Base-by-base conservation (phyloP, 2,113 vertebrate species). In the Pantherophis guttatus region DNA sequence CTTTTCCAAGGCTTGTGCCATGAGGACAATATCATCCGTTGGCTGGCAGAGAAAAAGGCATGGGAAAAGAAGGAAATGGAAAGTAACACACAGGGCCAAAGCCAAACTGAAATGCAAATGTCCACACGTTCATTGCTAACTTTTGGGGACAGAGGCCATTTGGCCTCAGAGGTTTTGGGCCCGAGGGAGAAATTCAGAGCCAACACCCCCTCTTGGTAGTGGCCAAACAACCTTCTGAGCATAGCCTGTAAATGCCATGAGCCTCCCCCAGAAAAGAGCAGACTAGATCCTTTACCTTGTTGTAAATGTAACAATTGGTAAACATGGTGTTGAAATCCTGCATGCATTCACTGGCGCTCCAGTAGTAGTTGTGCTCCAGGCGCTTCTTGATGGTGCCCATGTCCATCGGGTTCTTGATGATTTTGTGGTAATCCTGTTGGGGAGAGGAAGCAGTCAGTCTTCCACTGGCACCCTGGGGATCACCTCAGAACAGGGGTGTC, bases 291-390 rank as follows among this genome's bases (percentile, higher is more conserved):
- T 96, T 97, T 95, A 99, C 99, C 99, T 99, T 99, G 97, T 99
- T 99, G 86, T 99, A 99, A 89, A 99, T 98, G 96, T 99, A 99
- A 96, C 99, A 99, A 91, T 99, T 99, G 95, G 99, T 99, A 97
- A 99, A 99, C 99, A 99, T 99, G 95, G 99, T 99, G 97, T 99
- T 99, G 98, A 99, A 99, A 96, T 99, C 99, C 92, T 99, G 98
- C 98, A 99, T 98, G 92, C 99, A 99, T 95, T 99, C 99, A 59
- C 98, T 98, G 0, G 99, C 99, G 33, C 98, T 99, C 98, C 98
- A 98, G 29, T 99, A 99, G 90, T 99, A 99, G 92, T 98, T 99
- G 92, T 98, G 99, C 94, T 99, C 99, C 55, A 99, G 97, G 15
- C 99, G 98, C 96, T 98, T 99, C 97, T 99, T 99, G 95, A 99